A percentile compares a stretch with the other conserved stretches of the same genome.
These are phyloP conservation scores for Pristionchus mayeri DNA, from an alignment of 2,888 invertebrate genomes.

Conservation along the genomic window DNA sequence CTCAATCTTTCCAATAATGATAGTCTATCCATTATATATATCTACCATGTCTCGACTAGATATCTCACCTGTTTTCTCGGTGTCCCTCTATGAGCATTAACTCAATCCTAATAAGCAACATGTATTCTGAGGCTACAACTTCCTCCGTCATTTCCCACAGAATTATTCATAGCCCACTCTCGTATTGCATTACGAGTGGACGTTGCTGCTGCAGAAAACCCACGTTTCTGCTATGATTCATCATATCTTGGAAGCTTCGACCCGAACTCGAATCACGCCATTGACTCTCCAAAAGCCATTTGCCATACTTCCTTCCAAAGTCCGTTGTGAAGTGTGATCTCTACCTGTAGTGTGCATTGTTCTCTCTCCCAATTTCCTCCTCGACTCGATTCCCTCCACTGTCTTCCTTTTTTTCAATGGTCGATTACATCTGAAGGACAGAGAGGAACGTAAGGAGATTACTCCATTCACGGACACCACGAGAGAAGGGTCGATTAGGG, in stretches of 20 bases:
- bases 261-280: background rate
- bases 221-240: conserved; percentile 11
- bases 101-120: no score
- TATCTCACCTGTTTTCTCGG: no score
- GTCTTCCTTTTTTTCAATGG: background rate
- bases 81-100: no score
- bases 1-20: no score
- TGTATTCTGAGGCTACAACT: no score
- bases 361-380: background rate
- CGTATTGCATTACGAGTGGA: conserved; percentile 23
- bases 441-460: background rate
- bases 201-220: background rate
- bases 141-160: background rate
- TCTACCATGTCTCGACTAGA: no score
- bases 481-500: background rate
- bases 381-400: background rate
- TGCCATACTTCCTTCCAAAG: background rate
- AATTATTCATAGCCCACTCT: conserved; percentile 25
- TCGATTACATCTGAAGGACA: background rate
- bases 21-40: no score
- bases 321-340: background rate
- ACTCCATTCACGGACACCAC: background rate
- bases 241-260: background rate
- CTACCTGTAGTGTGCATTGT: background rate
- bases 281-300: background rate